These are phyloP conservation scores for Ornithoptera priamus DNA, from an alignment of 2,888 invertebrate genomes.

Conservation along the genomic window DNA sequence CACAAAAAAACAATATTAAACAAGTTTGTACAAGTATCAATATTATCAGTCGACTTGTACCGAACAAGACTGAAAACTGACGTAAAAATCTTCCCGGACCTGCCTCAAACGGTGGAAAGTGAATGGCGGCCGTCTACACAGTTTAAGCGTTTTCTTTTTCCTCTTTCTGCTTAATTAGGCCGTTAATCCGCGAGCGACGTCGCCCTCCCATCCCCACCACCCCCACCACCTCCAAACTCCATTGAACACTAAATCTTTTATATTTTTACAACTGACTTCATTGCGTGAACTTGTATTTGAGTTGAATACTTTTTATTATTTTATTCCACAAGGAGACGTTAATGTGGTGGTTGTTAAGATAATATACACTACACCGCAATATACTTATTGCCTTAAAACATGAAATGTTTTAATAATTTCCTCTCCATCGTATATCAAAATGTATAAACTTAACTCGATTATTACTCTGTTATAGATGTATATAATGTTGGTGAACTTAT, in stretches of 20 bases:
- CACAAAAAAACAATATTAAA: background rate
- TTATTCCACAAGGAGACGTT: background rate
- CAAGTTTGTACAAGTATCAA: slow-evolving; percentile 1
- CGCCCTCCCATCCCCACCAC: slow-evolving; percentile 2
- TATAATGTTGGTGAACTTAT: too few relatives aligned
- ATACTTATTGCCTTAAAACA: too few relatives aligned
- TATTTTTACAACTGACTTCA: slow-evolving; percentile 34
- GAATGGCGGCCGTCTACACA: slow-evolving; percentile 48
- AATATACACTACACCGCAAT: too few relatives aligned
- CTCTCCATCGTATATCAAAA: too few relatives aligned
- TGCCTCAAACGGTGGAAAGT: slow-evolving; percentile 64
- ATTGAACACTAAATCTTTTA: slow-evolving; percentile 43
- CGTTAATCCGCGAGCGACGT: slow-evolving; percentile 54
- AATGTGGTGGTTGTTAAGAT: too few relatives aligned
- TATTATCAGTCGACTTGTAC: slow-evolving; percentile 31
- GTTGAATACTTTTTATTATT: background rate
- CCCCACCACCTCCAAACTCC: slow-evolving; percentile 36
- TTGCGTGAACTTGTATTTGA: slow-evolving; percentile 33
- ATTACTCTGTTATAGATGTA: too few relatives aligned
- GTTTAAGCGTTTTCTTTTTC: slow-evolving; percentile 52
- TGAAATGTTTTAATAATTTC: too few relatives aligned
- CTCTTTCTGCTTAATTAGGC: slow-evolving; percentile 68
- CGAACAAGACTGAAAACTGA: slow-evolving; percentile 70
- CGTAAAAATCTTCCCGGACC: slow-evolving; percentile 77
- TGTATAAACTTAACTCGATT: too few relatives aligned